Evolutionary conservation across 2,113 vertebrate genomes (phyloP).

Genomic region (Chloebia gouldiae): DNA sequence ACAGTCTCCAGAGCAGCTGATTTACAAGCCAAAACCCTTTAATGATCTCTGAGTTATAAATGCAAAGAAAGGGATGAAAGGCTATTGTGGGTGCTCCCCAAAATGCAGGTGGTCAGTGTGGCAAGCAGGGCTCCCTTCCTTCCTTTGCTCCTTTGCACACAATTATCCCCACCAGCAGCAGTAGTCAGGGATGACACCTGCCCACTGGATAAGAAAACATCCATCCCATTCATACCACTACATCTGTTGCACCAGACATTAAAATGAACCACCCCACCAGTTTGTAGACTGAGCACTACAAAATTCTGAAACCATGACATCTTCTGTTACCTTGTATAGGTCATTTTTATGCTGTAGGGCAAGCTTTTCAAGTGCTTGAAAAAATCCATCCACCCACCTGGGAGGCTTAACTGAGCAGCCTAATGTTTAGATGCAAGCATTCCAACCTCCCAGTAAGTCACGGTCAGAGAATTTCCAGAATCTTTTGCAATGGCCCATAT

Average conservation of each 20-base stretch:
- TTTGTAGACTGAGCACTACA: neutral
- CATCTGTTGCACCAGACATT: neutral
- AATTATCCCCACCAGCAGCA: neutral
- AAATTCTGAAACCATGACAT: neutral
- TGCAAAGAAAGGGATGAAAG: neutral
- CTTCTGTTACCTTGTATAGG: neutral
- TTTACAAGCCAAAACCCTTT: neutral
- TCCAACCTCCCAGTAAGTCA: neutral
- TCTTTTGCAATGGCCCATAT: neutral
- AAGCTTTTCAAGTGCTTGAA: neutral
- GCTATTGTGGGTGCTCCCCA: rapidly evolving
- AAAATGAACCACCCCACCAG: neutral
- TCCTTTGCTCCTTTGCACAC: neutral
- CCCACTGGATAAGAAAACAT: neutral
- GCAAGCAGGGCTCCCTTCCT: neutral
- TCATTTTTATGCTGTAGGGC: neutral
- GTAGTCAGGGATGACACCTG: neutral
- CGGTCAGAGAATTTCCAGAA: neutral
- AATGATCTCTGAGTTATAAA: neutral
- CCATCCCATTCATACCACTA: neutral
- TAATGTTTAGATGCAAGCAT: neutral
- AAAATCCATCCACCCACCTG: neutral
- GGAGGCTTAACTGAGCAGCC: neutral
- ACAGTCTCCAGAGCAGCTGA: neutral
- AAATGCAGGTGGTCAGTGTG: rapidly evolving